Percentiles rank a stretch among this genome's conserved stretches.
Conservation (phyloP, 1,140 invertebrate genomes). For the Drosophila busckii region DNA sequence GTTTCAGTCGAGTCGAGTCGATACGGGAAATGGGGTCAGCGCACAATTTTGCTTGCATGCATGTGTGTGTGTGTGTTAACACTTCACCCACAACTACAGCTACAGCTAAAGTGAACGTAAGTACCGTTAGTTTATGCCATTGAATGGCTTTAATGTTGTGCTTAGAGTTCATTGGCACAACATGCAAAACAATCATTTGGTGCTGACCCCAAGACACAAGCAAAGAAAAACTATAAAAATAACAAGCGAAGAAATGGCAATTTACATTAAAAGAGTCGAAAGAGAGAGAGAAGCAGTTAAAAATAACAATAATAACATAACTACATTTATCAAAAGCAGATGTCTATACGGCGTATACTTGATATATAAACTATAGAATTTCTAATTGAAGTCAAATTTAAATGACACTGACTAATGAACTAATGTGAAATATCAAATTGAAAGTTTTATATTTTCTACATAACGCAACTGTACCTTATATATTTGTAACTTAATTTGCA, state of each 20-base stretch:
- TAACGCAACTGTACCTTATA: too few relatives aligned
- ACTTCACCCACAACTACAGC: neutral
- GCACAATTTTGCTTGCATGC: conserved; percentile 4
- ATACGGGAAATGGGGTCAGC: neutral
- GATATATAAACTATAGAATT: too few relatives aligned
- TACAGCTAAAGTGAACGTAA: conserved; percentile 15
- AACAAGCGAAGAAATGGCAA: conserved; percentile 44
- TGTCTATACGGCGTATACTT: too few relatives aligned
- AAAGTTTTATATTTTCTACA: conserved; percentile 16
- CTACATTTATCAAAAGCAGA: conserved; percentile 30
- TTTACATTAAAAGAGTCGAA: conserved; percentile 44
- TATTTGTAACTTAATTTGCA: too few relatives aligned
- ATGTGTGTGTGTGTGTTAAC: neutral
- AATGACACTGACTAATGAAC: too few relatives aligned
- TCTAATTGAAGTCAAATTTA: too few relatives aligned
- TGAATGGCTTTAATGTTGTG: conserved; percentile 27
- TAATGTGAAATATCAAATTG: too few relatives aligned
- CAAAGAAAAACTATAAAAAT: too few relatives aligned
- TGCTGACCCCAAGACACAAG: too few relatives aligned
- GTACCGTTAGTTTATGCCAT: conserved; percentile 16
- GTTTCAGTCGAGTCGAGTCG: neutral
- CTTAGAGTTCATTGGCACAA: conserved; percentile 58
- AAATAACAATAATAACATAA: too few relatives aligned
- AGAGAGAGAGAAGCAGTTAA: neutral
- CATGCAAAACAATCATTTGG: conserved; percentile 68